Evolutionary conservation across 1,140 invertebrate genomes (phyloP), one percentile per base, ranked within the genome.

Genomic region (Drosophila pseudoananassae): DNA sequence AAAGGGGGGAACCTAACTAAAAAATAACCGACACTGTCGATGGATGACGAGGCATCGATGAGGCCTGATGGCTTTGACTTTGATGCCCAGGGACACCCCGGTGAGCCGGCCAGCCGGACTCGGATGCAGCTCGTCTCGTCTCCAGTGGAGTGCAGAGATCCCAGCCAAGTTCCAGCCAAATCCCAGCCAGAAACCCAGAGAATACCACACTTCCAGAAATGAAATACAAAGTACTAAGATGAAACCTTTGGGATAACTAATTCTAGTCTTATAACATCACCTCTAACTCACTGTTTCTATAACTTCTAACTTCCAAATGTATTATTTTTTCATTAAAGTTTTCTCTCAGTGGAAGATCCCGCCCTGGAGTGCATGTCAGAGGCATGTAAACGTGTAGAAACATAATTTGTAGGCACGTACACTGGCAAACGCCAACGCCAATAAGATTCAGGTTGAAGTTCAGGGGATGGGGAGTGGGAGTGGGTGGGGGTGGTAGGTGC

Each of bases 341-440:
- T 51, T 66, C 27, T 10, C 27, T 33, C 17, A 56, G 78, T 54
- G 54, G 33, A 9, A 1, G 17, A 80, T 68, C 58, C 61, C 81
- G 60, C 78, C 65, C 38, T 79, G 47, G 57, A 79, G 84, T 87
- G 83, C 83, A 88, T 88, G 83, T 87, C 83, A 88, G 83, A 83
- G 83, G 83, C 83, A 79, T 87, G 83, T 87, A 87, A 87, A 87
- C 78, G 78, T 87, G 83, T 83, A 83, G 87, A 87, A 87, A 87
- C 83, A 87, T 88, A 87, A 87, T 87, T 87, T 87, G 83, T 87
- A 56, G 81, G 81, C 81, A 83, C 83, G 83, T 87, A 76, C 80
- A 68, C 75, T 63, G 63, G 40, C 77, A 78, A 87, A 85, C 82
- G 82, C 82, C 82, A 85, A 87, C 83, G 82, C 82, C 82, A 88